These are phyloP conservation scores for Rhyacichthys aspro DNA, from an alignment of 2,797 vertebrate species.

Conservation along the genomic window DNA sequence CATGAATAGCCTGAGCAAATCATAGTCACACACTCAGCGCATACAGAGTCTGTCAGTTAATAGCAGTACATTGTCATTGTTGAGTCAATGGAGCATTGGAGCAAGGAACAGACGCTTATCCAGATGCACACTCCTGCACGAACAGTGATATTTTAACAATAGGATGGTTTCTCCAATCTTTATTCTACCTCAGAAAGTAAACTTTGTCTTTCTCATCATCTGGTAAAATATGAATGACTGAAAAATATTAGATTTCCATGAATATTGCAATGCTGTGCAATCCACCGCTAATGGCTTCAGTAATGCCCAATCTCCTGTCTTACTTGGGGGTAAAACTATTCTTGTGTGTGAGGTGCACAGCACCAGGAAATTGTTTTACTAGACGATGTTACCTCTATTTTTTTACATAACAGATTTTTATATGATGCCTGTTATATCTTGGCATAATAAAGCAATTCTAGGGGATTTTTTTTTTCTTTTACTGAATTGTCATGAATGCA, in stretches of 20 bases:
- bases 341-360: constrained; percentile 11
- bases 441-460: not conserved
- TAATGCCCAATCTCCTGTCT: constrained; percentile 30
- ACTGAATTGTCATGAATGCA: not conserved
- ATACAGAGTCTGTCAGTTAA: constrained; percentile 50
- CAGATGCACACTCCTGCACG: not conserved
- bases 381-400: not conserved
- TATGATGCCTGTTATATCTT: constrained; percentile 1
- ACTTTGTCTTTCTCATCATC: constrained; percentile 2
- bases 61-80: constrained; percentile 57
- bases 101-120: constrained; percentile 18
- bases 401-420: no score
- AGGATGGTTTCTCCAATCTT: not conserved
- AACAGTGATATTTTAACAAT: not conserved
- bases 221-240: constrained; percentile 11
- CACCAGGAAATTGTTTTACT: not conserved
- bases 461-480: no score
- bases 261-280: constrained; percentile 31
- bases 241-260: constrained; percentile 21
- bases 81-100: constrained; percentile 41
- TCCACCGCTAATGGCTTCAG: constrained; percentile 16
- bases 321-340: constrained; percentile 3
- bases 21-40: constrained; percentile 33
- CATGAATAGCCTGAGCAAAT: constrained; percentile 21
- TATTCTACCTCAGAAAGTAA: constrained; percentile 1